Evolutionary conservation across 2,113 vertebrate species (phyloP).

Genomic region (Rhadina sibilatrix): DNA sequence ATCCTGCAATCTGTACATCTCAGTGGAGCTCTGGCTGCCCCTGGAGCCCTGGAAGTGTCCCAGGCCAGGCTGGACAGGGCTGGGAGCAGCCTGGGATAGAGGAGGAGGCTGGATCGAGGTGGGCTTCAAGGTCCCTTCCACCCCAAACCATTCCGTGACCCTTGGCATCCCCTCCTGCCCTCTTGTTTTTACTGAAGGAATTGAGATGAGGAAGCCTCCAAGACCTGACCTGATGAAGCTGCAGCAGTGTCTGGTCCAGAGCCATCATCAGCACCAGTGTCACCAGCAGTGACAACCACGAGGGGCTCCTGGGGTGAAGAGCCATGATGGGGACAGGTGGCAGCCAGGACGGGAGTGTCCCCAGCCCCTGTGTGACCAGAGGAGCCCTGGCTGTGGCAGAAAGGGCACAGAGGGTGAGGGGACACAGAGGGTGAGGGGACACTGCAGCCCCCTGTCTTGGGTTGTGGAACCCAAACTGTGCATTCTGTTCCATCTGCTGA

Average conservation of each 20-base stretch:
- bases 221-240: background rate
- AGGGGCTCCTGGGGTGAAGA: background rate
- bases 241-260: background rate
- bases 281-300: background rate
- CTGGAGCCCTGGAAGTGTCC: background rate
- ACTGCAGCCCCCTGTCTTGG: no score
- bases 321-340: background rate
- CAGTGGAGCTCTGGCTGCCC: background rate
- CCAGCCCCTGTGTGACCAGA: accelerated
- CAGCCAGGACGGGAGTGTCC: background rate
- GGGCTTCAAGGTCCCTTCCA: background rate
- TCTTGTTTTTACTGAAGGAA: background rate
- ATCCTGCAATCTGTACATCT: background rate
- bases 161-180: background rate
- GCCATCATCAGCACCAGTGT: background rate
- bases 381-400: accelerated
- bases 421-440: background rate
- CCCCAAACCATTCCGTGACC: background rate
- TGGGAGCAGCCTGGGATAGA: background rate
- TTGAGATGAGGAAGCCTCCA: background rate
- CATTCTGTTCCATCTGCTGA: no score
- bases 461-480: no score
- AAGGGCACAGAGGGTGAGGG: background rate
- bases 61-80: background rate
- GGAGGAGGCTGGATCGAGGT: background rate